A percentile compares a stretch with the other conserved stretches of the same genome.
Evolutionary conservation across 2,888 invertebrate genomes (phyloP).

Genomic region (Uropetala carovei): DNA sequence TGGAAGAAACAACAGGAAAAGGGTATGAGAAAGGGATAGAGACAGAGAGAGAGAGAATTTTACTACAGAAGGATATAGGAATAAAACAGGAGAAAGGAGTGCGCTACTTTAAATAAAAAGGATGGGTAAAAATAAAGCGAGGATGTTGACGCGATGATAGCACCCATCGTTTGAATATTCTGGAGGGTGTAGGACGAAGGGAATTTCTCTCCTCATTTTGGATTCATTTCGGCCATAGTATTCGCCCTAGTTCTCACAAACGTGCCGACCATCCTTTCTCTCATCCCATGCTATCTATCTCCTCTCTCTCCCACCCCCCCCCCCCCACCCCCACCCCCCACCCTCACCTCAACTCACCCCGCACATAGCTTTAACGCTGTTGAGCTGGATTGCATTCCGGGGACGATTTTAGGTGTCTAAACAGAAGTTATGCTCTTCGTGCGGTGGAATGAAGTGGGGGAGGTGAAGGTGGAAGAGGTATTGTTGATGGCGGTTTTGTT

Average conservation of each 20-base stretch:
- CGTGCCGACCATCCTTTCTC: constrained; percentile 11
- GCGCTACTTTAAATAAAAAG: not conserved
- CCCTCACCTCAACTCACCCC: not conserved
- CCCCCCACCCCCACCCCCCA: not conserved
- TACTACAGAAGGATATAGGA: not conserved
- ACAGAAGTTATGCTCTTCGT: not conserved
- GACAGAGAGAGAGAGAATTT: not conserved
- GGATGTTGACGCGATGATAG: not conserved
- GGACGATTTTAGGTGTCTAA: constrained; percentile 15
- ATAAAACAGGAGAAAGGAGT: not conserved
- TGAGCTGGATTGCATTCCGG: constrained; percentile 35
- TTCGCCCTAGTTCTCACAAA: constrained; percentile 21
- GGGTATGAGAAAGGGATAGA: not conserved
- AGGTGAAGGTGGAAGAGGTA: no score
- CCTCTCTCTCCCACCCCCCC: not conserved
- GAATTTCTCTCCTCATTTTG: constrained; percentile 24
- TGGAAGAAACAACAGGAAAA: constrained; percentile 25
- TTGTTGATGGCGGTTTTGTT: not conserved
- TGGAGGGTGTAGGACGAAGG: not conserved
- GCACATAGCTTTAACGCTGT: not conserved
- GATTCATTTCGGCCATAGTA: constrained; percentile 46
- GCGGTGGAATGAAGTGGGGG: no score
- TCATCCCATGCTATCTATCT: not conserved
- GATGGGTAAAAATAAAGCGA: not conserved
- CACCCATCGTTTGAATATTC: constrained; percentile 47